A percentile compares a stretch with the other conserved stretches of the same genome.
Conservation (phyloP, 2,797 vertebrate genomes). For the Ceyx erithaca region DNA sequence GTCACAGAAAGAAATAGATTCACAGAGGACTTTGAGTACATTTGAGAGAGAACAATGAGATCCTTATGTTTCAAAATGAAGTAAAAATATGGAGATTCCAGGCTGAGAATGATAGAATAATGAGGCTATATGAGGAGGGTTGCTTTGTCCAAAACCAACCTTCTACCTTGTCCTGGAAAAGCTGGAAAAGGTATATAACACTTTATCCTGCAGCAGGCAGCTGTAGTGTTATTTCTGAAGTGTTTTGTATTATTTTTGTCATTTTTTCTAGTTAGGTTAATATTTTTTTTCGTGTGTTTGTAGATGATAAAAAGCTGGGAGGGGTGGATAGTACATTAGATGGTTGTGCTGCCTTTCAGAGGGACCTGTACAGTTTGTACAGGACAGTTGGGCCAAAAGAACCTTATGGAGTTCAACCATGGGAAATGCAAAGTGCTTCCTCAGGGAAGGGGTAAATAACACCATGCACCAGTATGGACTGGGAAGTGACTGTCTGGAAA, state of each 20-base stretch:
- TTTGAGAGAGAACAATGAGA: neutral
- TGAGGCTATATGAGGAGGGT: neutral
- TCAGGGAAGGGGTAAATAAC: neutral
- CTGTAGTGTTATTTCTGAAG: neutral
- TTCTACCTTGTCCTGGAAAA: neutral
- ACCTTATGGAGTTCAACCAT: neutral
- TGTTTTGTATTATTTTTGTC: neutral
- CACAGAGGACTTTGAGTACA: neutral
- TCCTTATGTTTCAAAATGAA: slow-evolving; percentile 6
- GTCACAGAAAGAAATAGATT: neutral
- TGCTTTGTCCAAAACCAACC: neutral
- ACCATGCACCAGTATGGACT: neutral
- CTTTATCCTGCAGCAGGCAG: neutral
- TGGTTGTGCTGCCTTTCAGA: neutral
- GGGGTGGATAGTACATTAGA: neutral
- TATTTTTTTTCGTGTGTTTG: neutral
- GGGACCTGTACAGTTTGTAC: neutral
- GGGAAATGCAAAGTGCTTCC: neutral
- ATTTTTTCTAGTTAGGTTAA: neutral
- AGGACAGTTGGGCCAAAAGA: neutral
- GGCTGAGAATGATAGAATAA: neutral
- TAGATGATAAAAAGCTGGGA: neutral
- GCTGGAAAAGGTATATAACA: neutral
- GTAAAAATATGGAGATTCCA: neutral
- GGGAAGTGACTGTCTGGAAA: rapidly evolving